phyloP scores from a whole-genome alignment of 1,140 invertebrate genomes.

The Pogonus chalceus region DNA sequence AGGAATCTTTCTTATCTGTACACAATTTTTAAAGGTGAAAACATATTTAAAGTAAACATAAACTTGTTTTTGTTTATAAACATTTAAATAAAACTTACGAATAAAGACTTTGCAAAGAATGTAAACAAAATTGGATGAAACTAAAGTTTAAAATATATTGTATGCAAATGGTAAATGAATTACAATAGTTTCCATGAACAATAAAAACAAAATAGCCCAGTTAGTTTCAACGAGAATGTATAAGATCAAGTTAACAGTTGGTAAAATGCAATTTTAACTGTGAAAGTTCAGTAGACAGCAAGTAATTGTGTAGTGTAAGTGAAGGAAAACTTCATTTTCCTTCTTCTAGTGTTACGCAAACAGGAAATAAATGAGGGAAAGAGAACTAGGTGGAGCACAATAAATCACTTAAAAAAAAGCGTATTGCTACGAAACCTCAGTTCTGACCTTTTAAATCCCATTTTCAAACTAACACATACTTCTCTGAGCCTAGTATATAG shows the following conservation, averaged over 20 bases:
- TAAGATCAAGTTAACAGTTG: background rate
- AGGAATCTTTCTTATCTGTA: too few species aligned
- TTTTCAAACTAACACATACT: background rate
- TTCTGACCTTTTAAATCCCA: background rate
- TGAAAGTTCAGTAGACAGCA: background rate
- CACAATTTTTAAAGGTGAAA: too few species aligned
- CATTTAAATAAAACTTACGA: too few species aligned
- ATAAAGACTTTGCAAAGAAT: too few species aligned
- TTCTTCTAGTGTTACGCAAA: background rate
- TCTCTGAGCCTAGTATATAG: background rate
- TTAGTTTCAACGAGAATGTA: background rate
- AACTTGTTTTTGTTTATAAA: too few species aligned
- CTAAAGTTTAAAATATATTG: too few species aligned
- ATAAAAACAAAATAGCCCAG: too few species aligned
- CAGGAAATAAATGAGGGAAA: background rate
- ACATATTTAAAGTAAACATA: too few species aligned
- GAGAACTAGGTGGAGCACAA: background rate
- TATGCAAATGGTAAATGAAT: too few species aligned
- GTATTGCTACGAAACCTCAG: slow-evolving; percentile 2
- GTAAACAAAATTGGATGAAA: too few species aligned
- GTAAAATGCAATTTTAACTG: slow-evolving; percentile 2
- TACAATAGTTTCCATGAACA: too few species aligned
- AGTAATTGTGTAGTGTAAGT: background rate
- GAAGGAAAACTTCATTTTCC: background rate
- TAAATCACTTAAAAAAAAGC: background rate